Evolutionary conservation across 1,140 invertebrate genomes (phyloP).

Genomic region (Drosophila nannoptera): DNA sequence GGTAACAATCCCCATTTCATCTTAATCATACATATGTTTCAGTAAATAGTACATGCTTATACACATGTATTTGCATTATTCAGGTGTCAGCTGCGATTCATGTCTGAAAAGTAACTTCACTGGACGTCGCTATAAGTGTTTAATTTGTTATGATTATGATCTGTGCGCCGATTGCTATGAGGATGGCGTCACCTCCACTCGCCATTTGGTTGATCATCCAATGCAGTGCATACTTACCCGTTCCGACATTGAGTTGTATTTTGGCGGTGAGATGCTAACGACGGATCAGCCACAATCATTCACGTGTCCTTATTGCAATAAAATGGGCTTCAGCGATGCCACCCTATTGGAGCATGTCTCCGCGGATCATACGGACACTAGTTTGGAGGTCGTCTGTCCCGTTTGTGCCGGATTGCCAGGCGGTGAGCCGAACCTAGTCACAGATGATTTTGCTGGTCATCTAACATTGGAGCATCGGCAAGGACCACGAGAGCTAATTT

Average conservation of each 20-base stretch:
- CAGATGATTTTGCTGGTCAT: slow-evolving; percentile 98
- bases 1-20: slow-evolving; percentile 41
- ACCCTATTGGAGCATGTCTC: slow-evolving; percentile 95
- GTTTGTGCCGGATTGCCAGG: slow-evolving; percentile 96
- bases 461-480: slow-evolving; percentile 95
- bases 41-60: neutral
- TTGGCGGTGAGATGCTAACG: slow-evolving; percentile 93
- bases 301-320: slow-evolving; percentile 97
- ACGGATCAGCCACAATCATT: slow-evolving; percentile 96
- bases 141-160: slow-evolving; percentile 99
- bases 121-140: slow-evolving; percentile 98
- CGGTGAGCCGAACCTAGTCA: slow-evolving; percentile 97
- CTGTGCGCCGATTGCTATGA: slow-evolving; percentile 98
- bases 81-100: slow-evolving; percentile 98
- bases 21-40: neutral
- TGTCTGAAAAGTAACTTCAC: slow-evolving; percentile 99
- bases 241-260: slow-evolving; percentile 97
- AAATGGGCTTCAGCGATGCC: slow-evolving; percentile 96
- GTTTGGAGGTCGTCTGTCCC: slow-evolving; percentile 90
- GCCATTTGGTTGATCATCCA: slow-evolving; percentile 96
- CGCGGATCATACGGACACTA: slow-evolving; percentile 80
- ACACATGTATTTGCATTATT: neutral
- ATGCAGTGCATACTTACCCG: slow-evolving; percentile 99
- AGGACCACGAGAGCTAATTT: slow-evolving; percentile 91
- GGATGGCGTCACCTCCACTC: slow-evolving; percentile 93